Evolutionary conservation across 2,113 vertebrate species (phyloP).

Genomic region (Cololabis saira): DNA sequence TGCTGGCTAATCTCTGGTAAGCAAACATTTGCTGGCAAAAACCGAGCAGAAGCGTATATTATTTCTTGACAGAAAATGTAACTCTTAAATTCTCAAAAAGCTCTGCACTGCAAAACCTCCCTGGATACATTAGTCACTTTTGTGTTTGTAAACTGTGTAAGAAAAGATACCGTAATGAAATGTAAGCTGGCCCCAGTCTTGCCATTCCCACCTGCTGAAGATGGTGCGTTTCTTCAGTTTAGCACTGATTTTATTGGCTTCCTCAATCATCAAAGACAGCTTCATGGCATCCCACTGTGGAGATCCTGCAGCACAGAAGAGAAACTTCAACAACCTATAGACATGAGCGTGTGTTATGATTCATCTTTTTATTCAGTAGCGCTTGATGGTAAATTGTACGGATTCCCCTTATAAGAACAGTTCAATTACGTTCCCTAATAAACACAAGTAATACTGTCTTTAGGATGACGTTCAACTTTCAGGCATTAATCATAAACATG

Average conservation of each 20-base stretch:
- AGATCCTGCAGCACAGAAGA: slow-evolving; percentile 72
- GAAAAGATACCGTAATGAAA: background rate
- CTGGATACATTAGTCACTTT: background rate
- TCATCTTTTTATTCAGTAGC: background rate
- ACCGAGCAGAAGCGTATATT: background rate
- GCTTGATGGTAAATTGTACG: background rate
- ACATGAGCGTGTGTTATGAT: background rate
- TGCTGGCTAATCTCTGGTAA: background rate
- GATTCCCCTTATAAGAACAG: background rate
- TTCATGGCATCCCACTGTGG: slow-evolving; percentile 92
- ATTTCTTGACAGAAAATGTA: background rate
- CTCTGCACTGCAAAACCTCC: background rate
- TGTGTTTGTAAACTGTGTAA: background rate
- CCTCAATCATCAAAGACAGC: slow-evolving; percentile 93
- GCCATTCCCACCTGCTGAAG: slow-evolving; percentile 86
- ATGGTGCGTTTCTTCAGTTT: slow-evolving; percentile 85
- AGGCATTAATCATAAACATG: too few relatives aligned
- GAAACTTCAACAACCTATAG: background rate
- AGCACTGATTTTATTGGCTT: slow-evolving; percentile 91
- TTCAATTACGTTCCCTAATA: background rate
- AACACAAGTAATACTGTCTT: too few relatives aligned
- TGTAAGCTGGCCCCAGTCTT: fast-evolving
- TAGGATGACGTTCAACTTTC: too few relatives aligned
- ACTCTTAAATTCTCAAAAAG: background rate
- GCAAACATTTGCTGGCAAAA: background rate